A percentile compares a stretch with the other conserved stretches of the same genome.
phyloP scores from a whole-genome alignment of 2,888 invertebrate species.

The Caenorhabditis imperialis region DNA sequence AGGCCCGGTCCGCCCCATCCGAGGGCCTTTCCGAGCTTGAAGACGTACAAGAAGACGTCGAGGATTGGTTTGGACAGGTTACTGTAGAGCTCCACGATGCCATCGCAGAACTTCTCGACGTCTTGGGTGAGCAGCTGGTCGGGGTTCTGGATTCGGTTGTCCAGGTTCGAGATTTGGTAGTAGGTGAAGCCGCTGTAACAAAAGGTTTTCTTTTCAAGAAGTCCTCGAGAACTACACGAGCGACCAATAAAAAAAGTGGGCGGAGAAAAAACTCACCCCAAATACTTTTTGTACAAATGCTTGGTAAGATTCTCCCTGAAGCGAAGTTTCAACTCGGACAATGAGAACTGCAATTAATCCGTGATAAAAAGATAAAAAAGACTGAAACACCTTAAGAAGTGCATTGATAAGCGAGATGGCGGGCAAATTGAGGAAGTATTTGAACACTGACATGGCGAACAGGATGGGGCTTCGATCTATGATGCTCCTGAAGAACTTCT shows the following conservation, averaged over 20 bases:
- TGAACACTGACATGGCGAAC: slow-evolving; percentile 86
- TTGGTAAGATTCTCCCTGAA: slow-evolving; percentile 91
- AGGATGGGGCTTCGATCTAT: slow-evolving; percentile 88
- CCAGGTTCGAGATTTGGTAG: slow-evolving; percentile 92
- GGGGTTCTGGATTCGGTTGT: slow-evolving; percentile 93
- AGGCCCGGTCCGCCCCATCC: slow-evolving; percentile 90
- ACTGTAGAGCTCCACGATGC: slow-evolving; percentile 94
- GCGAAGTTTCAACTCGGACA: slow-evolving; percentile 92
- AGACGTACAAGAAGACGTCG: slow-evolving; percentile 94
- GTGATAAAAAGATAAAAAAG: slow-evolving; percentile 15
- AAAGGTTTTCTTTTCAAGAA: no score
- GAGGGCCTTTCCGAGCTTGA: slow-evolving; percentile 88
- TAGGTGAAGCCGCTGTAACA: slow-evolving; percentile 82
- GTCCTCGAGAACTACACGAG: no score
- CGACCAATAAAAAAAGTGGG: no score
- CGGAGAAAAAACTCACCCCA: slow-evolving; percentile 89
- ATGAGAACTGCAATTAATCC: slow-evolving; percentile 83
- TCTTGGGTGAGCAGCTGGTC: slow-evolving; percentile 97
- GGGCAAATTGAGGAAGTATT: slow-evolving; percentile 90
- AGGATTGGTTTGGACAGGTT: slow-evolving; percentile 94
- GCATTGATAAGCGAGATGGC: slow-evolving; percentile 94
- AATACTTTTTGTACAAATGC: slow-evolving; percentile 90
- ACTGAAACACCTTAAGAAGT: slow-evolving; percentile 84
- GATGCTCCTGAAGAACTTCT: slow-evolving; percentile 89
- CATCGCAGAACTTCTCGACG: slow-evolving; percentile 96